These are phyloP conservation scores for Cryptotermes secundus DNA, from an alignment of 1,140 invertebrate species.

Conservation along the genomic window DNA sequence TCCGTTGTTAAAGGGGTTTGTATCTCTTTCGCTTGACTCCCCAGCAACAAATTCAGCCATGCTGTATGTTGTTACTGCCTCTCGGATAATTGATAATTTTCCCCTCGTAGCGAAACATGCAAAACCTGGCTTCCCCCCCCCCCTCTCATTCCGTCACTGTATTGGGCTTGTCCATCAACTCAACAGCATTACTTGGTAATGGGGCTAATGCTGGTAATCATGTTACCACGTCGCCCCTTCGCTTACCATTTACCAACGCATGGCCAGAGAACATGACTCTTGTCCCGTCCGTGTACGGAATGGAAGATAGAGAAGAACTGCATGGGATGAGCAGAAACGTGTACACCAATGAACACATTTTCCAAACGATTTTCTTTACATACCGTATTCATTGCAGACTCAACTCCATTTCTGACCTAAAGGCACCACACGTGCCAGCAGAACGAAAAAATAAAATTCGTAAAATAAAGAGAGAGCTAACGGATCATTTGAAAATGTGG, in stretches of 20 bases:
- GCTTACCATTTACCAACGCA: background rate
- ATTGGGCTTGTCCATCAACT: background rate
- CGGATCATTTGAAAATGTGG: no score
- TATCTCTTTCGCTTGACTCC: background rate
- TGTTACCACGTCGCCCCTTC: background rate
- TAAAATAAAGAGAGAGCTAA: no score
- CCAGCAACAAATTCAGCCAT: background rate
- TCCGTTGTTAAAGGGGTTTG: background rate
- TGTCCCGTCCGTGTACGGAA: no score
- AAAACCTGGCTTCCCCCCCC: no score
- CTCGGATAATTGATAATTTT: background rate
- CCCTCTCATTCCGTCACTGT: background rate
- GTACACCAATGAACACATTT: no score
- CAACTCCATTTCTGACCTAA: no score
- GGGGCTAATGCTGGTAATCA: background rate
- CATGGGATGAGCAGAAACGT: no score
- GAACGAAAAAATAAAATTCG: no score
- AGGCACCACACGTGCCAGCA: no score
- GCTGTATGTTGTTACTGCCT: background rate
- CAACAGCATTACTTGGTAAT: background rate
- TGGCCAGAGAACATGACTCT: background rate
- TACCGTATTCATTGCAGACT: no score
- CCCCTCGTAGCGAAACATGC: background rate
- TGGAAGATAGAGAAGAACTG: no score
- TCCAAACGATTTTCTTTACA: no score